These are phyloP conservation scores for Myioborus melanocephalus DNA, from an alignment of 2,797 vertebrate species.

Conservation along the genomic window DNA sequence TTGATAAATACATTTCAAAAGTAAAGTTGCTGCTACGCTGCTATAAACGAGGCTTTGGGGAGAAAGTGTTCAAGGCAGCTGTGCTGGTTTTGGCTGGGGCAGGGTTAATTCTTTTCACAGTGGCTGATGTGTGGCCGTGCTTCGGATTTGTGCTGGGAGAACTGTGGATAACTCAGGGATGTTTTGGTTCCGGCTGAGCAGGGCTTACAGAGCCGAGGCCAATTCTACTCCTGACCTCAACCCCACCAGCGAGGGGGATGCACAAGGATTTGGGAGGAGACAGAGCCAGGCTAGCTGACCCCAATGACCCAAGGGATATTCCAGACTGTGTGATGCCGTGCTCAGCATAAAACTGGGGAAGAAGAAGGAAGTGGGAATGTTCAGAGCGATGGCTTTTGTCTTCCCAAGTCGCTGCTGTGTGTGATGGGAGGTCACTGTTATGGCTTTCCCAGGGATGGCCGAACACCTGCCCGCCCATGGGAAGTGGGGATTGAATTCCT, in stretches of 20 bases:
- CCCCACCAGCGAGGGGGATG: accelerated
- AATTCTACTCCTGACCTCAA: not conserved
- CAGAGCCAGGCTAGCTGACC: not conserved
- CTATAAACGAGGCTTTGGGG: slow-evolving; percentile 31
- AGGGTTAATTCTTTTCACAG: not conserved
- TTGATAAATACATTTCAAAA: slow-evolving; percentile 40
- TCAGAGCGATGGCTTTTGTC: not conserved
- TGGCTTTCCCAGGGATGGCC: not conserved
- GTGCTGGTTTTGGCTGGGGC: not conserved
- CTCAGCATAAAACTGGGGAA: not conserved
- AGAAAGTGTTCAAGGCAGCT: not conserved
- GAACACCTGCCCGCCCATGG: not conserved
- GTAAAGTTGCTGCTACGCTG: not conserved
- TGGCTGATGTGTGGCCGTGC: not conserved
- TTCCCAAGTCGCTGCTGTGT: not conserved
- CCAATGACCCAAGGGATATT: not conserved
- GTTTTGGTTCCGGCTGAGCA: not conserved
- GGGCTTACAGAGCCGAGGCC: not conserved
- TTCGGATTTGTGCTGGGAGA: not conserved
- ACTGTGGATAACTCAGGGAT: not conserved
- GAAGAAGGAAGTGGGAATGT: not conserved
- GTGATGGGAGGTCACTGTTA: not conserved
- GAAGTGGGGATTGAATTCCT: not conserved
- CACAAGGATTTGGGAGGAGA: not conserved
- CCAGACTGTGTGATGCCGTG: accelerated